Base-by-base conservation (phyloP, 2,113 vertebrate genomes). In the Andinoacara biseriatus region DNA sequence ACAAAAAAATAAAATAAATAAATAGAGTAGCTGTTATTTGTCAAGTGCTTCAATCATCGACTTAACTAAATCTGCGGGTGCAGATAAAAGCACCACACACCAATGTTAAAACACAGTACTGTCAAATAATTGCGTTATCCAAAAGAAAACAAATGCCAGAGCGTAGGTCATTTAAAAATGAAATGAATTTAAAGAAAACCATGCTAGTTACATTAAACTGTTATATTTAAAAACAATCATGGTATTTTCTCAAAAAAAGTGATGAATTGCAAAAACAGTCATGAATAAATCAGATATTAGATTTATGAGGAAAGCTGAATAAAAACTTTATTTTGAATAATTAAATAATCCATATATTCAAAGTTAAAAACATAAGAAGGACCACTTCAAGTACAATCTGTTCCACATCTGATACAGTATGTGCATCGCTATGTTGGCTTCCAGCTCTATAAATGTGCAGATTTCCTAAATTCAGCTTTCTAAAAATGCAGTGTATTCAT, bases 291-390 rank as follows among this genome's bases (percentile, higher is more conserved):
- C 3, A 26, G 26, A 26, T 26, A 78, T 40, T 3, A 69, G 7
- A 29, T 24, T 7, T 60, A 24, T 43, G 17, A 65, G 46, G 56
- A 58, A 52, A 85, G 33, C 22, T 26, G 40, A 69, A 43, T 20
- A 63, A 74, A 10, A 49, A 7, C 26, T 90, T 90, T 89, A 90
- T 92, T 93, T 79, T 57, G 1, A 90, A 90, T 87, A 67, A 84
- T 49, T 87, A 49, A 69, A 77, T 81, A 76, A 75, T 33, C 1
- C n/a, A 65, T 38, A 89, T 74, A 76, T 79, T 40, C 10, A 84
- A 77, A 81, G 69, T 56, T 33, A 62, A 60, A 82, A 82, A 74
- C 17, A 58, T 3, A 54, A 62, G 31, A 18, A 49, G 26, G 10
- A n/a, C 9, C 43, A 67, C 22, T 78, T 77, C n/a, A 78, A 58